These are phyloP conservation scores for Siniperca scherzeri DNA, from an alignment of 2,797 vertebrate genomes.

Conservation along the genomic window DNA sequence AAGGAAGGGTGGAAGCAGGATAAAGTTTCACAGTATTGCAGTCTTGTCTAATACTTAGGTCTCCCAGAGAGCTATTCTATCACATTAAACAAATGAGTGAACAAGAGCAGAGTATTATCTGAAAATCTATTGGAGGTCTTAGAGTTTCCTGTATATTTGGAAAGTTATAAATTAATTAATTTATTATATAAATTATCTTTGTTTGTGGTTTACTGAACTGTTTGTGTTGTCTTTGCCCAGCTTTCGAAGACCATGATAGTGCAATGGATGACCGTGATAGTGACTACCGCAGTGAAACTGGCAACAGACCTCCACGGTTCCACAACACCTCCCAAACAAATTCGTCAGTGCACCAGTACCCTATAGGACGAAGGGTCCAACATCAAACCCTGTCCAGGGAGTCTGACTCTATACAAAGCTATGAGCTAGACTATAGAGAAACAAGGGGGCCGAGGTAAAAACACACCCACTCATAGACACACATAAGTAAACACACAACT, in stretches of 20 bases:
- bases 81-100: not conserved
- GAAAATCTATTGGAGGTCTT: not conserved
- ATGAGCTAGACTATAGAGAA: slow-evolving; percentile 89
- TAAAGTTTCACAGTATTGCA: not conserved
- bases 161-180: not conserved
- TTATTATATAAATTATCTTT: not conserved
- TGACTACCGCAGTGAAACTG: slow-evolving; percentile 94
- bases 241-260: slow-evolving; percentile 94
- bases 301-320: slow-evolving; percentile 90
- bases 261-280: slow-evolving; percentile 94
- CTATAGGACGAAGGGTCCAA: slow-evolving; percentile 85
- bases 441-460: slow-evolving; percentile 87
- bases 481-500: not conserved
- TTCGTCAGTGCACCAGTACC: slow-evolving; percentile 94
- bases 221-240: slow-evolving; percentile 77
- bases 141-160: not conserved
- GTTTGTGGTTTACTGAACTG: slow-evolving; percentile 12
- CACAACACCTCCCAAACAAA: slow-evolving; percentile 93
- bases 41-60: not conserved
- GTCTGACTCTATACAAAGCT: slow-evolving; percentile 87
- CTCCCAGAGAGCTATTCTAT: not conserved
- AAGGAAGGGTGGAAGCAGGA: not conserved
- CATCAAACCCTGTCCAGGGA: slow-evolving; percentile 85
- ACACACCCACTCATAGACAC: not conserved
- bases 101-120: not conserved